Conservation (phyloP, 2,797 vertebrate species). For the Meda fulgida region DNA sequence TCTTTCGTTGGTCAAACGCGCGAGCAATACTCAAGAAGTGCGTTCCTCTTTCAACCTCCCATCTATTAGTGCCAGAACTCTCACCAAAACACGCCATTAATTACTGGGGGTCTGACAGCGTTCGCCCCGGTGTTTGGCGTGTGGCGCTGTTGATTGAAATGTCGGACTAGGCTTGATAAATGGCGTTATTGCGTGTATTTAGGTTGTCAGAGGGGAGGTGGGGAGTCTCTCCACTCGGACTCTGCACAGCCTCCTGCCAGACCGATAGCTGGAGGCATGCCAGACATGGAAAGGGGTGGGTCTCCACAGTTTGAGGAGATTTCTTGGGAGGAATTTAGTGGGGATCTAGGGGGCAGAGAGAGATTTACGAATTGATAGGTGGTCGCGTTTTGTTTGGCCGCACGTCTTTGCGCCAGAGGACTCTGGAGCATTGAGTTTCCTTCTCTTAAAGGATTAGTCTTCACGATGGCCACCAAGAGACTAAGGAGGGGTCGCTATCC, state of each 20-base stretch:
- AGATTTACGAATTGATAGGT: conserved; percentile 79
- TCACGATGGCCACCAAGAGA: conserved; percentile 75
- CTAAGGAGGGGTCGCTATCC: conserved; percentile 61
- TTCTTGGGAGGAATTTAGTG: conserved; percentile 72
- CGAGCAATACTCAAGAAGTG: conserved; percentile 10
- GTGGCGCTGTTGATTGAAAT: conserved; percentile 79
- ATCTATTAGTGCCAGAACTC: conserved; percentile 27
- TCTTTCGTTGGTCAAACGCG: background rate
- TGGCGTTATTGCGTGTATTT: conserved; percentile 72
- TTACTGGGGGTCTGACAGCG: conserved; percentile 55
- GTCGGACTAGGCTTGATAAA: conserved; percentile 71
- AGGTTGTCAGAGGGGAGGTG: conserved; percentile 65
- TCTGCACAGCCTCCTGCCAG: conserved; percentile 71
- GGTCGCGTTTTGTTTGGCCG: conserved; percentile 75
- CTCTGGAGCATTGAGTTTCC: conserved; percentile 65
- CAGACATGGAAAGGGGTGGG: conserved; percentile 79
- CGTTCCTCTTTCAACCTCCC: background rate
- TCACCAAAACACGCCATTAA: conserved; percentile 50
- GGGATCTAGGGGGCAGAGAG: conserved; percentile 65
- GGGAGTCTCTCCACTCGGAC: conserved; percentile 69
- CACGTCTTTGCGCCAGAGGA: conserved; percentile 67
- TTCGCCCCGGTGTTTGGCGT: conserved; percentile 75
- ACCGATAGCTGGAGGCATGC: conserved; percentile 79
- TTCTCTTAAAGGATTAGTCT: conserved; percentile 72
- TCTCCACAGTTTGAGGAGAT: conserved; percentile 65